phyloP scores from a whole-genome alignment of 2,113 vertebrate species.

The Poeciliopsis prolifica region DNA sequence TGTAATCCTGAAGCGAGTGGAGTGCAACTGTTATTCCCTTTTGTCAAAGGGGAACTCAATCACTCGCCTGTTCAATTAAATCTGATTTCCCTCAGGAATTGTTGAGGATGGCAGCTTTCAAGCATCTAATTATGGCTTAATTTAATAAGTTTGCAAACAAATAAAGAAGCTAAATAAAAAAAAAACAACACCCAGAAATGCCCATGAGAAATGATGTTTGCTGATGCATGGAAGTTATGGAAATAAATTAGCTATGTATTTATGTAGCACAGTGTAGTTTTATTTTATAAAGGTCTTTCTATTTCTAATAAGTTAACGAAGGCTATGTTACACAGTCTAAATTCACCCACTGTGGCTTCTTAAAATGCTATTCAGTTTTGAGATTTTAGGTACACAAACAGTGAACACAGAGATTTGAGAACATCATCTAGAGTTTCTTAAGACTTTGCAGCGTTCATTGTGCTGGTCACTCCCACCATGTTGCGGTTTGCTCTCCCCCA shows the following conservation, averaged over 20 bases:
- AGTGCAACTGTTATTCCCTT: constrained; percentile 45
- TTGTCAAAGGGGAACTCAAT: constrained; percentile 36
- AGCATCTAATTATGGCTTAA: constrained; percentile 60
- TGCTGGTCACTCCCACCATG: constrained; percentile 55
- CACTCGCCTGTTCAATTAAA: constrained; percentile 52
- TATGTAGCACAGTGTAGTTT: constrained; percentile 4
- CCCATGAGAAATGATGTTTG: constrained; percentile 22
- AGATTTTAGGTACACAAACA: constrained; percentile 1
- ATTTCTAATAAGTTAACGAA: constrained; percentile 8
- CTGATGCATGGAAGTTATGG: constrained; percentile 30
- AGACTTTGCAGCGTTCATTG: constrained; percentile 25
- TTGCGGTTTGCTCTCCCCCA: constrained; percentile 74
- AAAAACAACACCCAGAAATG: not conserved
- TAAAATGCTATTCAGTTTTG: constrained; percentile 6
- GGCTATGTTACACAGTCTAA: not conserved
- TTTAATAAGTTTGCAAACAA: constrained; percentile 47
- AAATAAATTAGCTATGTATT: constrained; percentile 33
- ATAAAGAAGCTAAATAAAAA: constrained; percentile 1
- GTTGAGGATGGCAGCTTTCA: constrained; percentile 55
- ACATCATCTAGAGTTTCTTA: not conserved
- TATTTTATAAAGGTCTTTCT: constrained; percentile 10
- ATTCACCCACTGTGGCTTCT: not conserved
- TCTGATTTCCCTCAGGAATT: constrained; percentile 59
- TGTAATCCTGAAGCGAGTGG: constrained; percentile 54
- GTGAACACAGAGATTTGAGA: not conserved